phyloP scores from a whole-genome alignment of 1,140 invertebrate genomes.

The Drosophila lacertosa region DNA sequence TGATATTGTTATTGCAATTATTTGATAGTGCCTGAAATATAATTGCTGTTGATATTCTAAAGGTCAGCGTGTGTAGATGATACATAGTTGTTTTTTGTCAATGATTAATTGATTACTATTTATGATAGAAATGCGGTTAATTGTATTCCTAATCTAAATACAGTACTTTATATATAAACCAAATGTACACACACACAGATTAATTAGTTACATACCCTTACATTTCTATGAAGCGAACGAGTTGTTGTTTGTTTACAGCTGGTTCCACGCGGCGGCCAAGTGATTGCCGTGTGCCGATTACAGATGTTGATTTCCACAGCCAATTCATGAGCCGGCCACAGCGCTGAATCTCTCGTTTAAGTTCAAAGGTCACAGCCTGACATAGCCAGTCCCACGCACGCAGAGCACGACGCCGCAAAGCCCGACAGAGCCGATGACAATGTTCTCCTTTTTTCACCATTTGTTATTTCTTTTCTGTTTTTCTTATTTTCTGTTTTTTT shows the following conservation, averaged over 20 bases:
- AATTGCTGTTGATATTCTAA: constrained; percentile 16
- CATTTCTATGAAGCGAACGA: not conserved
- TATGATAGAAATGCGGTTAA: constrained; percentile 28
- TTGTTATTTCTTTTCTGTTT: not conserved
- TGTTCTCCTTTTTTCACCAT: not conserved
- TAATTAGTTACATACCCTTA: no score
- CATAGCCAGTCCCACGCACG: not conserved
- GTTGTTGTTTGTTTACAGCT: constrained; percentile 46
- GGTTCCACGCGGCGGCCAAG: constrained; percentile 36
- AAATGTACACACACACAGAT: constrained; percentile 2
- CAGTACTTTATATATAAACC: constrained; percentile 1
- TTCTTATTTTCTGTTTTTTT: not conserved
- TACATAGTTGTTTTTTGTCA: constrained; percentile 27
- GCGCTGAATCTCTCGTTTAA: constrained; percentile 22
- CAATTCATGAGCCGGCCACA: constrained; percentile 26
- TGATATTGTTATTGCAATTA: constrained; percentile 42
- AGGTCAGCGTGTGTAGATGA: constrained; percentile 23
- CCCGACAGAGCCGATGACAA: not conserved
- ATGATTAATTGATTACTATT: constrained; percentile 46
- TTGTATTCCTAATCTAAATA: constrained; percentile 29
- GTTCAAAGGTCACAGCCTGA: constrained; percentile 42
- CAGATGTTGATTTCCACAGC: constrained; percentile 25
- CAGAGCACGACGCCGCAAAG: not conserved
- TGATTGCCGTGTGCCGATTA: constrained; percentile 53
- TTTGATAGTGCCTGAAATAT: no score